Evolutionary conservation across 2,888 invertebrate species (phyloP).

Genomic region (Lasioglossum vierecki): DNA sequence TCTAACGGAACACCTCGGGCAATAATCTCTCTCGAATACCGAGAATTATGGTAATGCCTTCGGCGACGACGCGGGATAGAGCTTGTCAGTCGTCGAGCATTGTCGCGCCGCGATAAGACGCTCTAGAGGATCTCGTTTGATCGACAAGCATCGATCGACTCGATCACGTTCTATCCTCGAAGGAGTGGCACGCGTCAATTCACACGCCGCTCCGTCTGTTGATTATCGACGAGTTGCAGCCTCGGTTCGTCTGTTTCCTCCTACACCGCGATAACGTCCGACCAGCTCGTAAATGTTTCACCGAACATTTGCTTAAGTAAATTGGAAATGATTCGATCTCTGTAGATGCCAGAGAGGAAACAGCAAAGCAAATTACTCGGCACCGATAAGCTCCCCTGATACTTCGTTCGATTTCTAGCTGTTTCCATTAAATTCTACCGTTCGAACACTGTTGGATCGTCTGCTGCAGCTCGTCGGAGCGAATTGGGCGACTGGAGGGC

Average conservation of each 20-base stretch:
- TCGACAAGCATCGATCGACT: slow-evolving; percentile 23
- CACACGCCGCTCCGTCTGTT: background rate
- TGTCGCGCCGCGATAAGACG: slow-evolving; percentile 23
- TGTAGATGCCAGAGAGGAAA: background rate
- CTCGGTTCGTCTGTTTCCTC: background rate
- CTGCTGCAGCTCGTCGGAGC: background rate
- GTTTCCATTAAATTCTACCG: background rate
- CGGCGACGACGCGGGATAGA: background rate
- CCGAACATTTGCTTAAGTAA: slow-evolving; percentile 15
- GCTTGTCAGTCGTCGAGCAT: slow-evolving; percentile 3
- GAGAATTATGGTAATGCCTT: background rate
- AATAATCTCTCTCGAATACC: background rate
- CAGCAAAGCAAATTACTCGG: slow-evolving; percentile 10
- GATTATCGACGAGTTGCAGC: background rate
- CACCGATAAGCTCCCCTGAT: background rate
- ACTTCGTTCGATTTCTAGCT: background rate
- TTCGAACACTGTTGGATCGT: background rate
- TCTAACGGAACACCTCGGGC: background rate
- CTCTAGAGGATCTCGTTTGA: slow-evolving; percentile 6
- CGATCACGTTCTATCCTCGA: background rate
- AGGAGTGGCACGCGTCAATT: slow-evolving; percentile 16
- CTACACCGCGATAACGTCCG: background rate
- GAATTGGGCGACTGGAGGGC: background rate
- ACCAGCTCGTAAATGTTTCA: background rate
- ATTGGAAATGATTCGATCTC: slow-evolving; percentile 20